phyloP scores from a whole-genome alignment of 1,140 invertebrate genomes.

The Aphidius gifuensis region DNA sequence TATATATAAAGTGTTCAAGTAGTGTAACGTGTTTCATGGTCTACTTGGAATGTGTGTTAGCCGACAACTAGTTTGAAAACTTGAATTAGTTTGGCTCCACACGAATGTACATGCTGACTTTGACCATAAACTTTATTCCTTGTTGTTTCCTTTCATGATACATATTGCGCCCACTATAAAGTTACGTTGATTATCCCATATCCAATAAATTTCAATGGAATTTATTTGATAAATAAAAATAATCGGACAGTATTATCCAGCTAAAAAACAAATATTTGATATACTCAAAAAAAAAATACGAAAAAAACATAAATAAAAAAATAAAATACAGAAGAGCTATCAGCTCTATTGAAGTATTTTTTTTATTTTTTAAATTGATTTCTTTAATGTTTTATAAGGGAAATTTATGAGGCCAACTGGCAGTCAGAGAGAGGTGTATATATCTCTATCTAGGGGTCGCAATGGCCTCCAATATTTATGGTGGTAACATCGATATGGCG shows the following conservation, averaged over 20 bases:
- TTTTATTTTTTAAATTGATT: slow-evolving; percentile 14
- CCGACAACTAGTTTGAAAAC: slow-evolving; percentile 33
- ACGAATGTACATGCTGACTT: not conserved
- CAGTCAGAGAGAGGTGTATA: not conserved
- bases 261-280: not conserved
- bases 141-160: no score
- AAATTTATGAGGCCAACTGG: slow-evolving; percentile 16
- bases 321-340: no score
- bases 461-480: slow-evolving; percentile 14
- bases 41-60: slow-evolving; percentile 16
- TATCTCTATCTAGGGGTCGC: not conserved
- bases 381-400: slow-evolving; percentile 22
- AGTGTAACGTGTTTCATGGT: slow-evolving; percentile 26
- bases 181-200: no score
- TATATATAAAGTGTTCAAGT: not conserved
- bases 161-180: no score
- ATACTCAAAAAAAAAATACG: not conserved
- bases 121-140: no score
- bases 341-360: no score
- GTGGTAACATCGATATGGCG: slow-evolving; percentile 1
- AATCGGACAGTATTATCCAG: no score
- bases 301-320: slow-evolving; percentile 6
- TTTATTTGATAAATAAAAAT: no score
- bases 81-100: slow-evolving; percentile 41
- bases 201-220: no score